Percentiles rank a stretch among this genome's conserved stretches.
These are phyloP conservation scores for Epinephelus malabaricus DNA, from an alignment of 2,797 vertebrate species.

Conservation along the genomic window DNA sequence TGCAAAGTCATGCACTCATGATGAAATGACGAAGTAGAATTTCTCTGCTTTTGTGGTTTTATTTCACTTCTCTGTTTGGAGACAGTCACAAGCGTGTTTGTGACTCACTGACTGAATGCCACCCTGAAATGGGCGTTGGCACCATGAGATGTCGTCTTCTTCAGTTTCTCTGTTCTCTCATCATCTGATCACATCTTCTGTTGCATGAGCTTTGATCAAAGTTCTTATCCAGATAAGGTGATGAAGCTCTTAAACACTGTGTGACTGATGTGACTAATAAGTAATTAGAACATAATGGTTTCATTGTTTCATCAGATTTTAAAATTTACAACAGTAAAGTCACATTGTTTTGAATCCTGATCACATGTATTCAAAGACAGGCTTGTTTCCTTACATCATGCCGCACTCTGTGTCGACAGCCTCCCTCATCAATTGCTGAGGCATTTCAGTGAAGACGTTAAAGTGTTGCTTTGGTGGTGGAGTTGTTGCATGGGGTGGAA, in stretches of 20 bases:
- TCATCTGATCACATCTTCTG: slow-evolving; percentile 30
- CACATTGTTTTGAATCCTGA: neutral
- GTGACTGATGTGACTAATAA: neutral
- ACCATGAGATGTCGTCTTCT: slow-evolving; percentile 13
- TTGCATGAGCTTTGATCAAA: slow-evolving; percentile 31
- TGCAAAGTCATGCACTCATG: neutral
- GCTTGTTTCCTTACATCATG: neutral
- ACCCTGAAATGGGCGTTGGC: slow-evolving; percentile 41
- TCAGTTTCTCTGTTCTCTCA: slow-evolving; percentile 39
- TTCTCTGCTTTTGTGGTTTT: slow-evolving; percentile 22
- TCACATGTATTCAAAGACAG: neutral
- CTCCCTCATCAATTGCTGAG: neutral
- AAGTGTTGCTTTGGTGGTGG: neutral
- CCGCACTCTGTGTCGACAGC: neutral
- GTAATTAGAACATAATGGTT: neutral
- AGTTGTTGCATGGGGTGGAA: neutral
- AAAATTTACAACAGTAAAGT: too few relatives aligned
- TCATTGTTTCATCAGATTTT: neutral
- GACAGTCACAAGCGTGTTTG: slow-evolving; percentile 13
- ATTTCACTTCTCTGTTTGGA: slow-evolving; percentile 49
- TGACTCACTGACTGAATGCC: slow-evolving; percentile 61
- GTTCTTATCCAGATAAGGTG: neutral
- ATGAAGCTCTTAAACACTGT: neutral
- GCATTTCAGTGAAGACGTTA: neutral
- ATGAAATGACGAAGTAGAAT: neutral